phyloP scores from a whole-genome alignment of 1,140 invertebrate genomes.

The Rhagoletis pomonella region DNA sequence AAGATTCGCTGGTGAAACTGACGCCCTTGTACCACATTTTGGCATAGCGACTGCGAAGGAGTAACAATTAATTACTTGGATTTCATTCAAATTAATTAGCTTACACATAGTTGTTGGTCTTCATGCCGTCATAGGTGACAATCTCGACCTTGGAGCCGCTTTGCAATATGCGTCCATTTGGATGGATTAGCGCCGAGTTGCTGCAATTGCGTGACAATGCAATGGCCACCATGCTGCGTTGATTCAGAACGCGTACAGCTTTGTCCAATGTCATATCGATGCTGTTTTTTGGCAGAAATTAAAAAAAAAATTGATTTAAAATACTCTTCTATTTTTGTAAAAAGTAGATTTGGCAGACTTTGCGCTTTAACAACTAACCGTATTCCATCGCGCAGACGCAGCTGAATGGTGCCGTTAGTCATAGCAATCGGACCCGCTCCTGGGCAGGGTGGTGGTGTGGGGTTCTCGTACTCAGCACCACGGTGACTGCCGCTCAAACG shows the following conservation, averaged over 20 bases:
- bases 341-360: too few relatives aligned
- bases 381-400: slow-evolving; percentile 84
- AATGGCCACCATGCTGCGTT: slow-evolving; percentile 86
- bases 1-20: slow-evolving; percentile 88
- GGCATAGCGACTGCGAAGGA: slow-evolving; percentile 78
- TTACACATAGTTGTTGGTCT: slow-evolving; percentile 71
- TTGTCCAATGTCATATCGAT: slow-evolving; percentile 89
- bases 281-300: slow-evolving; percentile 66
- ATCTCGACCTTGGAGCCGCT: slow-evolving; percentile 91
- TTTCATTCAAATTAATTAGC: not conserved
- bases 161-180: slow-evolving; percentile 87
- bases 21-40: slow-evolving; percentile 95
- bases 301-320: not conserved
- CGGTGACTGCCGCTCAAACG: slow-evolving; percentile 63
- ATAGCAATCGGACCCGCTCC: slow-evolving; percentile 79
- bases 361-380: slow-evolving; percentile 61
- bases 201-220: slow-evolving; percentile 83
- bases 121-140: slow-evolving; percentile 72
- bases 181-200: slow-evolving; percentile 85
- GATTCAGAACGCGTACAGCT: slow-evolving; percentile 85
- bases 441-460: slow-evolving; percentile 61
- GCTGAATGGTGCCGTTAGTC: slow-evolving; percentile 86
- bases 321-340: too few relatives aligned
- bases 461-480: slow-evolving; percentile 66
- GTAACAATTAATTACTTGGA: not conserved